Percentiles rank a stretch among this genome's conserved stretches.
These are phyloP conservation scores for Bergia puertoricense DNA, from an alignment of 92 coral and sea anemone genomes.

Conservation along the genomic window DNA sequence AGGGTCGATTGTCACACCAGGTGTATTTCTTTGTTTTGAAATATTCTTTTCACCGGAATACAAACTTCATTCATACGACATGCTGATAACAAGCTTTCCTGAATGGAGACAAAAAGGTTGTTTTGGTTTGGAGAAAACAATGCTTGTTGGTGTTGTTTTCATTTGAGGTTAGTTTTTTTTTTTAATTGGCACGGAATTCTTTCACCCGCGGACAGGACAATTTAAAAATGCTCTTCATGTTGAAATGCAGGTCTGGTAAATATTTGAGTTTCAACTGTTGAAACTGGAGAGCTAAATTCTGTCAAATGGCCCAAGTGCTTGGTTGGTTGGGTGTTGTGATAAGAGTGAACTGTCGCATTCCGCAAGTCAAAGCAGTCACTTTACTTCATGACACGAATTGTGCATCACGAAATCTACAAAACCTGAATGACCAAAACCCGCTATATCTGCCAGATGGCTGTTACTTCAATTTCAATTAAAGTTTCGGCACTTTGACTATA, in stretches of 20 bases:
- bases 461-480: conserved; percentile 24
- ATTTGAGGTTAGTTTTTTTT: no score
- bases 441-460: background rate
- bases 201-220: background rate
- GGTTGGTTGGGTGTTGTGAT: conserved; percentile 30
- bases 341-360: background rate
- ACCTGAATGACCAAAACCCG: background rate
- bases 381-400: background rate
- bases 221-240: background rate
- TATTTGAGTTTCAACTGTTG: conserved; percentile 31
- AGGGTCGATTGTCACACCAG: background rate
- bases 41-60: background rate
- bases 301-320: background rate
- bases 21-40: background rate
- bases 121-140: background rate
- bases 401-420: conserved; percentile 11
- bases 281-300: conserved; percentile 30
- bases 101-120: conserved; percentile 8
- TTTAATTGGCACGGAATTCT: background rate
- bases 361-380: background rate
- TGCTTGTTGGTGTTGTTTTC: background rate
- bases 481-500: conserved; percentile 11
- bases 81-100: conserved; percentile 39
- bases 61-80: conserved; percentile 22
- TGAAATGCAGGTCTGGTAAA: conserved; percentile 3